Percentiles rank a stretch among this genome's conserved stretches.
Conservation (phyloP, 2,888 invertebrate genomes). For the Eulithis prunata region DNA sequence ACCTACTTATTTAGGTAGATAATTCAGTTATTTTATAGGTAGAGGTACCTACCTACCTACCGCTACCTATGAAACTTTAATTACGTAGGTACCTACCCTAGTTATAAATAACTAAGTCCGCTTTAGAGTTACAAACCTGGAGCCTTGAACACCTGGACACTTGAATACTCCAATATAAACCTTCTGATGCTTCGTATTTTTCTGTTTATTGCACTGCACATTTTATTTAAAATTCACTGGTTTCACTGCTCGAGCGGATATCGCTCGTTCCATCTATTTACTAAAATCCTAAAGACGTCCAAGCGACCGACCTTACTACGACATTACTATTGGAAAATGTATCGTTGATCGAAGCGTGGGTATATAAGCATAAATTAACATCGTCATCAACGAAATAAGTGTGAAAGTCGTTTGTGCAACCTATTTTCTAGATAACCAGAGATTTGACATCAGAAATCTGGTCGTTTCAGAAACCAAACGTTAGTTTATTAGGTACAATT, state of each 20-base stretch:
- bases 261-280: constrained; percentile 27
- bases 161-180: constrained; percentile 20
- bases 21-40: too few species aligned
- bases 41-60: too few species aligned
- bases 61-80: too few species aligned
- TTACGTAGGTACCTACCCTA: too few species aligned
- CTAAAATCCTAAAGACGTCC: constrained; percentile 42
- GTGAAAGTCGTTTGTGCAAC: too few species aligned
- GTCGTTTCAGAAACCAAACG: too few species aligned
- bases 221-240: constrained; percentile 11
- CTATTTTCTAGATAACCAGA: too few species aligned
- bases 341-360: constrained; percentile 39
- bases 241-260: constrained; percentile 24
- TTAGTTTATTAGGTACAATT: too few species aligned
- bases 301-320: constrained; percentile 37
- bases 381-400: constrained; percentile 27
- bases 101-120: too few species aligned
- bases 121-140: background rate
- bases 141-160: constrained; percentile 1
- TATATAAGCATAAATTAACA: constrained; percentile 56
- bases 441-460: too few species aligned
- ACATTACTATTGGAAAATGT: constrained; percentile 43
- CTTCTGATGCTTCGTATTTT: constrained; percentile 29
- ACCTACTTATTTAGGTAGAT: too few species aligned
- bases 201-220: constrained; percentile 30